A percentile compares a stretch with the other conserved stretches of the same genome.
Evolutionary conservation across 2,888 invertebrate genomes (phyloP).

Genomic region (Drymonia ruficornis): DNA sequence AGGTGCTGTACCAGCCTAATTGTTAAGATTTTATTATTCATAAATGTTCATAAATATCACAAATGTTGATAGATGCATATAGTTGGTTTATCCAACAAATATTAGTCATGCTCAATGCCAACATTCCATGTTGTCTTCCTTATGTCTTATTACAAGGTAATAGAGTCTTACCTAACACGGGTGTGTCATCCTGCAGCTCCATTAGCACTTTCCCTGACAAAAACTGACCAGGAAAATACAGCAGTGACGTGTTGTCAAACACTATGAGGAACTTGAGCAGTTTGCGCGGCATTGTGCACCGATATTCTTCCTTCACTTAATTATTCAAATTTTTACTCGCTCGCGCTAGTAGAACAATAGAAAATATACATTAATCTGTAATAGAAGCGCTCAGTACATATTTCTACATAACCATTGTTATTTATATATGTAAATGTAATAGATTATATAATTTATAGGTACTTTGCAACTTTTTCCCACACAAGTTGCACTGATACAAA

Average conservation of each 20-base stretch:
- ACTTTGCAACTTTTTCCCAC: slow-evolving; percentile 16
- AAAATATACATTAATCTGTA: slow-evolving; percentile 2
- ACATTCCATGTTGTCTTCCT: background rate
- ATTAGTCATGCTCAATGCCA: slow-evolving; percentile 1
- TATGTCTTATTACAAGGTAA: slow-evolving; percentile 2
- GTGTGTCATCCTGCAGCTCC: slow-evolving; percentile 96
- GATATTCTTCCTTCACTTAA: slow-evolving; percentile 9
- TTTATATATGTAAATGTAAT: slow-evolving; percentile 32
- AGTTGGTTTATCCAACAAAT: background rate
- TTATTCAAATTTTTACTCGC: slow-evolving; percentile 17
- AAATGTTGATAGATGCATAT: too few relatives aligned
- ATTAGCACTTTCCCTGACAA: slow-evolving; percentile 95
- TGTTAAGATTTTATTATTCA: too few relatives aligned
- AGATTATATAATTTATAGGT: slow-evolving; percentile 34
- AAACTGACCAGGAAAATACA: slow-evolving; percentile 97
- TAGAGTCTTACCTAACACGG: slow-evolving; percentile 89
- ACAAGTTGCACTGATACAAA: background rate
- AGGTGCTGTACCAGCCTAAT: too few relatives aligned
- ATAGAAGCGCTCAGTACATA: slow-evolving; percentile 11
- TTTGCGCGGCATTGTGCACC: slow-evolving; percentile 91
- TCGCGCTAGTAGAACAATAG: slow-evolving; percentile 7
- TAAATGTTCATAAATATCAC: too few relatives aligned
- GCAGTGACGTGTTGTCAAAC: slow-evolving; percentile 95
- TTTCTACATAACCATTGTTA: slow-evolving; percentile 17
- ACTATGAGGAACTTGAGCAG: slow-evolving; percentile 96